Evolutionary conservation across 53 echinoderm and acorn worm genomes (phyloP).

Genomic region (Mesocentrotus franciscanus): DNA sequence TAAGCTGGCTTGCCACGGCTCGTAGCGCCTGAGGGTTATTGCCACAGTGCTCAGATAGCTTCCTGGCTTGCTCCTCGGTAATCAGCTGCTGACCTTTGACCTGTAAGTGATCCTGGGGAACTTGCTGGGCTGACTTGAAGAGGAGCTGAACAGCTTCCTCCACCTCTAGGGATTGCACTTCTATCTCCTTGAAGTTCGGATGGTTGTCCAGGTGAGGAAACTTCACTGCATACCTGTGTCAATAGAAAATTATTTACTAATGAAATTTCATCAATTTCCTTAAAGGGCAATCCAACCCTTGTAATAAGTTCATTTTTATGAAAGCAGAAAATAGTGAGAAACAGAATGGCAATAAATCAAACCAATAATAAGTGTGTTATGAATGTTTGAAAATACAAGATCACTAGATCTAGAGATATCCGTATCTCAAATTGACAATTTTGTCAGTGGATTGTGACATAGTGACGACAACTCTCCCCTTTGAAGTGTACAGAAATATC

Average conservation of each 20-base stretch:
- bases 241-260: neutral
- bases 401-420: no score
- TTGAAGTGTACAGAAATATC: no score
- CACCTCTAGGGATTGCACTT: slow-evolving; percentile 78
- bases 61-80: slow-evolving; percentile 70
- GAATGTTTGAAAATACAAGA: no score
- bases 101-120: neutral
- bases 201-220: slow-evolving; percentile 31
- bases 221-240: slow-evolving; percentile 71
- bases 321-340: no score
- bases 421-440: no score
- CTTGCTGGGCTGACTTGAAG: slow-evolving; percentile 68
- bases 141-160: slow-evolving; percentile 82
- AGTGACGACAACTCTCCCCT: no score
- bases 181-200: slow-evolving; percentile 75
- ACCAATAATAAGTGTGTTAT: no score
- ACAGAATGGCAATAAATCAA: no score
- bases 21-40: slow-evolving; percentile 87
- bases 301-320: no score
- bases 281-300: no score
- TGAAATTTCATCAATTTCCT: no score
- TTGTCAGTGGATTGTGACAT: no score
- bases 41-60: slow-evolving; percentile 81
- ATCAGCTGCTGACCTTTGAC: slow-evolving; percentile 55
- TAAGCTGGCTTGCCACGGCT: slow-evolving; percentile 88